Conservation (phyloP, 2,797 vertebrate genomes). For the Hydrocynus forskahlii region DNA sequence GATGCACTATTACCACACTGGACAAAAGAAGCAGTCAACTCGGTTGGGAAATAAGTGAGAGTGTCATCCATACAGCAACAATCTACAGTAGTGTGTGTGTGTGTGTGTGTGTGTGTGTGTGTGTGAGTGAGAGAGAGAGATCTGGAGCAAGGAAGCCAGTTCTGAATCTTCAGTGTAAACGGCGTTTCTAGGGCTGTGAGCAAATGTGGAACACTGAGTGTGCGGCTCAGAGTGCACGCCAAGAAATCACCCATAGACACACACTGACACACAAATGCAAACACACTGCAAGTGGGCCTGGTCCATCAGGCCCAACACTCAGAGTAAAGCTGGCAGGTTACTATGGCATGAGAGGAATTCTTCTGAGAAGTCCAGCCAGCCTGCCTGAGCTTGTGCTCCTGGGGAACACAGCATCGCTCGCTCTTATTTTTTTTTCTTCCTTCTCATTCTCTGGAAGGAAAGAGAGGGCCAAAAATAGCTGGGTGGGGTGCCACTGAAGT, state of each 20-base stretch:
- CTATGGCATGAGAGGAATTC: slow-evolving; percentile 84
- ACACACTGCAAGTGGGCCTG: slow-evolving; percentile 46
- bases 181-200: slow-evolving; percentile 14
- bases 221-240: slow-evolving; percentile 10
- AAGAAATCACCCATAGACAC: slow-evolving; percentile 35
- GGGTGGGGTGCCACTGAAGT: slow-evolving; percentile 59
- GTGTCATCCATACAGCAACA: slow-evolving; percentile 28
- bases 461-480: slow-evolving; percentile 49
- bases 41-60: slow-evolving; percentile 11
- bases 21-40: slow-evolving; percentile 12
- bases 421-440: slow-evolving; percentile 32
- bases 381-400: slow-evolving; percentile 77
- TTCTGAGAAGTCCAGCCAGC: slow-evolving; percentile 73
- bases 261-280: slow-evolving; percentile 31
- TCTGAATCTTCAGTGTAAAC: slow-evolving; percentile 29
- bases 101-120: slow-evolving; percentile 12
- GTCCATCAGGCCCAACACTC: slow-evolving; percentile 47
- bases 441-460: slow-evolving; percentile 42
- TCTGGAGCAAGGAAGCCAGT: slow-evolving; percentile 38
- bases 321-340: slow-evolving; percentile 80
- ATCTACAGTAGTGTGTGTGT: slow-evolving; percentile 24
- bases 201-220: slow-evolving; percentile 26
- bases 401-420: slow-evolving; percentile 51
- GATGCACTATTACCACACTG: not conserved
- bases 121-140: slow-evolving; percentile 27